These are phyloP conservation scores for Chiloscyllium plagiosum DNA, from an alignment of 2,113 vertebrate genomes.

Conservation along the genomic window DNA sequence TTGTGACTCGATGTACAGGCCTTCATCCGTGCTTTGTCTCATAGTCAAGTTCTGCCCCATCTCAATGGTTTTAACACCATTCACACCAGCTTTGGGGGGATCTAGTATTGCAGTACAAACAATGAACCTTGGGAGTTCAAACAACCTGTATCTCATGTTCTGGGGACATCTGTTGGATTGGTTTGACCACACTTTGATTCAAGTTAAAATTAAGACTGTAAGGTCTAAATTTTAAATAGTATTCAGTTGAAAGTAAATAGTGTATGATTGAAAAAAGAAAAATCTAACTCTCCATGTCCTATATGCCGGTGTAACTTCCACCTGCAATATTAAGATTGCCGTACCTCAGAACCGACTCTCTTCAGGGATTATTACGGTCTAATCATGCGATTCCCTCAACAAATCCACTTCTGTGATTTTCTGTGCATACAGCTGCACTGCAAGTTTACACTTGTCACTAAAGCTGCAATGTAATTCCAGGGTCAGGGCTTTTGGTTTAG, in stretches of 20 bases:
- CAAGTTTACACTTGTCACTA: neutral
- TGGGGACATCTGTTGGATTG: neutral
- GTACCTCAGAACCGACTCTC: neutral
- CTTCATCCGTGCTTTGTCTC: no score
- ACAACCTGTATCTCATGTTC: neutral
- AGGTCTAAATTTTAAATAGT: neutral
- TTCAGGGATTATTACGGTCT: neutral
- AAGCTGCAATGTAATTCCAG: neutral
- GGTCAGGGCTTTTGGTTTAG: neutral
- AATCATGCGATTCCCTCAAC: neutral
- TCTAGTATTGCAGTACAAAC: neutral
- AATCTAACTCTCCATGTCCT: neutral
- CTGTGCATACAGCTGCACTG: neutral
- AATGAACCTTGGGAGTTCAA: neutral
- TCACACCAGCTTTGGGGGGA: neutral
- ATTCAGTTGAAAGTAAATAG: neutral
- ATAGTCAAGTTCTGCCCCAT: neutral
- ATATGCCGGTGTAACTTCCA: neutral
- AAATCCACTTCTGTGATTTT: neutral
- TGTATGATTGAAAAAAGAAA: neutral
- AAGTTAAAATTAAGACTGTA: neutral
- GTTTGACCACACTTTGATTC: neutral
- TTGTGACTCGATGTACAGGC: neutral
- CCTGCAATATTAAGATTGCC: neutral
- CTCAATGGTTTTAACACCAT: neutral